Evolutionary conservation across 2,113 vertebrate species (phyloP), one percentile per base, ranked within the genome.

Genomic region (Callipepla squamata): DNA sequence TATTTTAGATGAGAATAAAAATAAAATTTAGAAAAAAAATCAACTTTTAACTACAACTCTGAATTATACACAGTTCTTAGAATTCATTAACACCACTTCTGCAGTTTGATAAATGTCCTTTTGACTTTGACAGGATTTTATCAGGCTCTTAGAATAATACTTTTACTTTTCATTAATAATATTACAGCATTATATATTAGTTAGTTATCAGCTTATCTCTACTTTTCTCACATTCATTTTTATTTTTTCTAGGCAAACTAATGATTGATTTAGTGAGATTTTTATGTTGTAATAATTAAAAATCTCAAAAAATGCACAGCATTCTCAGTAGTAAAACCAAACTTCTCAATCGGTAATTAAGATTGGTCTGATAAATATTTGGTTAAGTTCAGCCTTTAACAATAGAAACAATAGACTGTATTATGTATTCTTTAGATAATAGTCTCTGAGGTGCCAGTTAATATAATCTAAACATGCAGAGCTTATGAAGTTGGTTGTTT

Each of bases 401-500:
- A 93, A 88, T 73, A 69, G 47, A 61, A 93, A 66, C 86, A 94
- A 94, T 85, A 13, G 59, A 6, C 18, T 93, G 7, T 68, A 53
- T 84, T 93, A 92, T 86, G 55, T 50, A 68, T 51, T 44, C 57
- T 80, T 58, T 72, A 74, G 77, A 79, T 81, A 76, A 32, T 94
- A 92, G 68, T 87, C 86, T 96, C 92, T 91, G 85, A 92, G 80
- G 85, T 76, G 72, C 58, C 66, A 80, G 58, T 83, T 93, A 78
- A 88, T 94, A 59, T 89, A 96, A 96, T 94, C 59, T 70, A 93
- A 96, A 67, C 36, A 85, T 96, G 96, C 57, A 94, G 68, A 90
- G 66, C 85, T 88, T 87, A 91, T 89, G 89, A 91, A 96, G 45
- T 47, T 90, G 94, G 89, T 95, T 89, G 48, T 96, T 92, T 94